A percentile compares a stretch with the other conserved stretches of the same genome.
Conservation (phyloP, 2,113 vertebrate genomes). For the Maccullochella peelii region DNA sequence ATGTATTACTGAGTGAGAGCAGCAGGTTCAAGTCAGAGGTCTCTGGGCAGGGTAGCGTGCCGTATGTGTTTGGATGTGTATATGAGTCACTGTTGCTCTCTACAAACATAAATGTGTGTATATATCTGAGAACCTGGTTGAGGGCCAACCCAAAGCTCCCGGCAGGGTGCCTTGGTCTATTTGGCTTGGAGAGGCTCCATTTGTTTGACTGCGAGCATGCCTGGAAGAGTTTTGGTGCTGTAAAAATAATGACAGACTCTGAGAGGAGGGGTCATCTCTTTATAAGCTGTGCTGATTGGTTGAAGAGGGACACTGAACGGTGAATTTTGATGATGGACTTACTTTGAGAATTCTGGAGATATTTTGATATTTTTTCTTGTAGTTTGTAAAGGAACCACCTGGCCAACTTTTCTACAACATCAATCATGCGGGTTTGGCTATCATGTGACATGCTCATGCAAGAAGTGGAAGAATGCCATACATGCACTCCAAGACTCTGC, state of each 20-base stretch:
- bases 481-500: conserved; percentile 16
- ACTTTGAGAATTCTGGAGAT: conserved; percentile 30
- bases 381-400: conserved; percentile 22
- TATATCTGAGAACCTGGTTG: conserved; percentile 40
- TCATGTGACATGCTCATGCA: conserved; percentile 41
- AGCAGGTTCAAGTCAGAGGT: conserved; percentile 87
- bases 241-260: conserved; percentile 65
- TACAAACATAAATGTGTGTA: conserved; percentile 65
- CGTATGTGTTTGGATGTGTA: conserved; percentile 56
- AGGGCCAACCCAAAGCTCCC: conserved; percentile 59
- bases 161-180: conserved; percentile 65
- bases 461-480: conserved; percentile 38
- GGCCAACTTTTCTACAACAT: conserved; percentile 18
- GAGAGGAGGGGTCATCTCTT: conserved; percentile 48
- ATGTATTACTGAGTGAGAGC: conserved; percentile 85
- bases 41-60: conserved; percentile 72
- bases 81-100: conserved; percentile 54
- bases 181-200: conserved; percentile 72
- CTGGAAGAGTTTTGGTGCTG: conserved; percentile 59
- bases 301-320: conserved; percentile 27
- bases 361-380: conserved; percentile 22
- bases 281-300: conserved; percentile 47
- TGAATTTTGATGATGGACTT: conserved; percentile 35
- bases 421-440: conserved; percentile 48
- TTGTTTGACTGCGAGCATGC: conserved; percentile 60